Conservation (phyloP, 2,888 invertebrate species). For the Cerastoderma edule region DNA sequence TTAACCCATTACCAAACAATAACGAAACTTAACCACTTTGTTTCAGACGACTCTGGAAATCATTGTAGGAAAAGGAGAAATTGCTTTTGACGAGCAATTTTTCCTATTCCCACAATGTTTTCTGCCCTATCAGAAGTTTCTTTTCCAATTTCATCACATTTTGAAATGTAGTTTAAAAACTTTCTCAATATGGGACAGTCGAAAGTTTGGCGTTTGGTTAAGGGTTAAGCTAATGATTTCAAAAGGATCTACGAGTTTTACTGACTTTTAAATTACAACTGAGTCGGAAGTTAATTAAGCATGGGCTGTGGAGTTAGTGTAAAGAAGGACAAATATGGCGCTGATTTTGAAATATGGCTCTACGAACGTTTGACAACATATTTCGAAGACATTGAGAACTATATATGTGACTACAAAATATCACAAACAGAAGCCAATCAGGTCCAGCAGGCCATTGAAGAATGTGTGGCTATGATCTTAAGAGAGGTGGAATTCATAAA, state of each 20-base stretch:
- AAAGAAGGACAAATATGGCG: conserved; percentile 11
- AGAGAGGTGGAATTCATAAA: conserved; percentile 38
- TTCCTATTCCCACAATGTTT: background rate
- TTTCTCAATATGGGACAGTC: no score
- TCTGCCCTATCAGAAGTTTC: background rate
- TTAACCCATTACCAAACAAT: no score
- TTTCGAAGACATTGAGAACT: conserved; percentile 44
- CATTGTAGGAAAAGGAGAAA: background rate
- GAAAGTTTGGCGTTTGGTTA: no score
- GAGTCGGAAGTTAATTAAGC: background rate
- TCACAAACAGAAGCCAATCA: conserved; percentile 27
- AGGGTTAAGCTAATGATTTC: background rate
- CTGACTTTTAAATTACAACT: background rate
- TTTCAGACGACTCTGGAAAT: background rate
- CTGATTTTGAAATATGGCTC: conserved; percentile 26
- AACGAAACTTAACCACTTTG: no score
- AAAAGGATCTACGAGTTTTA: background rate
- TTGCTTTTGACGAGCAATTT: conserved; percentile 3
- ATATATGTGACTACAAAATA: conserved; percentile 28
- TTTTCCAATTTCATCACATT: background rate
- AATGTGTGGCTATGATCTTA: conserved; percentile 38
- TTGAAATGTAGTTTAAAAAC: no score
- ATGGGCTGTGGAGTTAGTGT: conserved; percentile 27
- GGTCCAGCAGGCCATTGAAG: conserved; percentile 31
- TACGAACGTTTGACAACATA: conserved; percentile 42